phyloP scores from a whole-genome alignment of 2,113 vertebrate species.

The Numida meleagris region DNA sequence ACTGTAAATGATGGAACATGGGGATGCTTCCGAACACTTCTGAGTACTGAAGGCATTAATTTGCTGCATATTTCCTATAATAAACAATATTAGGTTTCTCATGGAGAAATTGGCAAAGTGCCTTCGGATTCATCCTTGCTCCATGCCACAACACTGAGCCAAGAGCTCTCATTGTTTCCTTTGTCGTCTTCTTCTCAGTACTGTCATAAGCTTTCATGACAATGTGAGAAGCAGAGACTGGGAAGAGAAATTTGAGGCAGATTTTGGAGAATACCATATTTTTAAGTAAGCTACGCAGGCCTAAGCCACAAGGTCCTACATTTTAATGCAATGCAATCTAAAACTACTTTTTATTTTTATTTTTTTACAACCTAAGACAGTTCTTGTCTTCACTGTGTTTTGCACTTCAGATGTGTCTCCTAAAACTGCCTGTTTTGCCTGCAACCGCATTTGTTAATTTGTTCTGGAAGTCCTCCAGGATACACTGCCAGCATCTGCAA shows the following conservation, averaged over 20 bases:
- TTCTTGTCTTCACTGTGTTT: background rate
- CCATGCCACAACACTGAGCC: fast-evolving
- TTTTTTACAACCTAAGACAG: background rate
- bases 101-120: background rate
- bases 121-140: background rate
- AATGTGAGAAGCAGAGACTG: background rate
- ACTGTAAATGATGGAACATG: background rate
- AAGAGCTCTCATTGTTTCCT: background rate
- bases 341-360: background rate
- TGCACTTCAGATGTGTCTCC: background rate
- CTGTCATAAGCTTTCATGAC: background rate
- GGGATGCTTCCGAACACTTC: background rate
- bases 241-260: background rate
- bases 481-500: background rate
- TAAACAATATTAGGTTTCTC: background rate
- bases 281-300: background rate
- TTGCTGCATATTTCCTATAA: background rate
- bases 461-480: background rate
- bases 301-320: background rate
- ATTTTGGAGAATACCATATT: background rate
- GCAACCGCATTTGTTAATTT: background rate
- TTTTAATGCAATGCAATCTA: background rate
- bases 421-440: background rate
- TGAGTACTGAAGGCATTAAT: background rate
- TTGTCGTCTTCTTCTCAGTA: background rate